Evolutionary conservation across 2,888 invertebrate species (phyloP), one percentile per base, ranked within the genome.

Genomic region (Tridacna crocea): DNA sequence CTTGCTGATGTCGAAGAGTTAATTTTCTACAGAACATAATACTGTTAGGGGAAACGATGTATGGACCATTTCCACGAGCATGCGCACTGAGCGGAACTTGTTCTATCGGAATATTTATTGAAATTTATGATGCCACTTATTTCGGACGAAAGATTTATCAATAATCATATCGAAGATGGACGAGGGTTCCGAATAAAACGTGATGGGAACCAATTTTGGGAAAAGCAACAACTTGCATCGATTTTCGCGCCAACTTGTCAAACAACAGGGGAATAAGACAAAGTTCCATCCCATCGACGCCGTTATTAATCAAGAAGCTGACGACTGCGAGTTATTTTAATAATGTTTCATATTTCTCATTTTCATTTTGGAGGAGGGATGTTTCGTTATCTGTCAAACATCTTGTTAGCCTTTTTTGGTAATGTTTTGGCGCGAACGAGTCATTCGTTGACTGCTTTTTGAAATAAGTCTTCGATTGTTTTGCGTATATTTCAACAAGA

Each of bases 141-240:
- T 77, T 61, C 61, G 72, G 55, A 63, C 26, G 72, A 77, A 77
- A 63, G 77, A 72, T 72, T 77, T 77, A 77, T 72, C 73, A 74
- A 70, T 70, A 70, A 74, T 61, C 24, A 74, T 26, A 36, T 36
- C 60, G 60, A 60, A 26, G 60, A 58, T 74, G 73, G 15, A 60
- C 55, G 60, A 55, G 60, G 15, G 73, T 24, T 61, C 24, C 73
- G 60, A 15, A 46, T n/a, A 17, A 26, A 61, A 26, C 73, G 60
- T 74, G 58, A 60, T n/a, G 58, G 46, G 60, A 74, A 60, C 46
- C 60, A 60, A 74, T 74, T 60, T 74, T 27, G 60, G 15, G 55
- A 74, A 55, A 46, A 74, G 60, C 73, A 60, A 60, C 73, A 74
- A 60, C 27, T 74, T 36, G 26, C 46, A 74, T 74, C 73, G 73